phyloP scores from a whole-genome alignment of 2,113 vertebrate species.

The Perca flavescens region DNA sequence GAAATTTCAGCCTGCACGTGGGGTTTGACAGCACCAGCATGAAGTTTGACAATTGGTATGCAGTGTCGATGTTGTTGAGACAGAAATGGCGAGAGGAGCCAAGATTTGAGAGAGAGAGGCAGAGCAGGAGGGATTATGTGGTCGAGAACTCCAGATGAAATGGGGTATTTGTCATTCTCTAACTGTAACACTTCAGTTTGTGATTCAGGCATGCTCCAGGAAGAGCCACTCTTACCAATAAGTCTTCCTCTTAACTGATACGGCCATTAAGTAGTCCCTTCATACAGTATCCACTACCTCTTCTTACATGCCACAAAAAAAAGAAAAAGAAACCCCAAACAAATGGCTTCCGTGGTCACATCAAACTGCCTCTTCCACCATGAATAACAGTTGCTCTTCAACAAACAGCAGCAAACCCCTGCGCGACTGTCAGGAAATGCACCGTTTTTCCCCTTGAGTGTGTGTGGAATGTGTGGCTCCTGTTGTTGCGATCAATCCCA shows the following conservation, averaged over 20 bases:
- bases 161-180: conserved; percentile 56
- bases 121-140: conserved; percentile 24
- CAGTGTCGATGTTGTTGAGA: conserved; percentile 39
- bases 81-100: conserved; percentile 26
- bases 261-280: conserved; percentile 44
- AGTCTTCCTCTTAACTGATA: conserved; percentile 33
- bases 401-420: conserved; percentile 52
- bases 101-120: conserved; percentile 22
- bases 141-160: conserved; percentile 39
- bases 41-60: conserved; percentile 64
- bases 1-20: conserved; percentile 20
- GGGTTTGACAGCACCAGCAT: conserved; percentile 41
- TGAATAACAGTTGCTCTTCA: conserved; percentile 65
- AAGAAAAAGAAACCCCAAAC: conserved; percentile 56
- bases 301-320: conserved; percentile 51
- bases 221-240: conserved; percentile 49
- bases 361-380: conserved; percentile 65
- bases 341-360: conserved; percentile 72
- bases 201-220: conserved; percentile 60
- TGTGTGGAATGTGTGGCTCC: conserved; percentile 69
- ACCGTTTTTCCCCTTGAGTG: conserved; percentile 32
- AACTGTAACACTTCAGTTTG: conserved; percentile 46
- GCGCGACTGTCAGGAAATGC: conserved; percentile 74
- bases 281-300: conserved; percentile 27
- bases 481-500: conserved; percentile 85